A percentile compares a stretch with the other conserved stretches of the same genome.
phyloP scores from a whole-genome alignment of 2,797 vertebrate genomes.

The Harpagifer antarcticus region DNA sequence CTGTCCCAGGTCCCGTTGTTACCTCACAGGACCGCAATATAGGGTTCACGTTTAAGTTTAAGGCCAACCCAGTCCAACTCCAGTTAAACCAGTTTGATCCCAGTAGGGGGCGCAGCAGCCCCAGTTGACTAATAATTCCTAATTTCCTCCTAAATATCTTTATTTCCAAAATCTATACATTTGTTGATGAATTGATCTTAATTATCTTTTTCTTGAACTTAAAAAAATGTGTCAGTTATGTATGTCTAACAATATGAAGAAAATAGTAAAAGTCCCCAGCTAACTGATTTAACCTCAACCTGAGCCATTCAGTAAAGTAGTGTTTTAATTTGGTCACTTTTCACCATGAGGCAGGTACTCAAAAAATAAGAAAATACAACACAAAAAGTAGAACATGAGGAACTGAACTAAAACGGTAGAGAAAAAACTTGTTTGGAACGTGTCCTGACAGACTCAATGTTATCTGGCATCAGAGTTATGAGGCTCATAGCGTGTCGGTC shows the following conservation, averaged over 20 bases:
- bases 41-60: slow-evolving; percentile 41
- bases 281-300: slow-evolving; percentile 23
- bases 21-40: slow-evolving; percentile 17
- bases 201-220: slow-evolving; percentile 11
- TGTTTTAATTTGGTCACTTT: slow-evolving; percentile 51
- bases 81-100: slow-evolving; percentile 78
- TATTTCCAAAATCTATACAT: slow-evolving; percentile 25
- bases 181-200: slow-evolving; percentile 3
- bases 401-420: slow-evolving; percentile 1
- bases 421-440: slow-evolving; percentile 14
- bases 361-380: slow-evolving; percentile 11
- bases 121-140: slow-evolving; percentile 43
- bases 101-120: slow-evolving; percentile 80
- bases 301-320: slow-evolving; percentile 43
- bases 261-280: slow-evolving; percentile 9
- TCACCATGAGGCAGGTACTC: slow-evolving; percentile 27
- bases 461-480: slow-evolving; percentile 35
- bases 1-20: slow-evolving; percentile 30
- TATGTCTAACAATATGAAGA: background rate
- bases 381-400: slow-evolving; percentile 16
- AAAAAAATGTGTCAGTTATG: background rate
- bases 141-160: slow-evolving; percentile 23
- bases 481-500: slow-evolving; percentile 30
- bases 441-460: slow-evolving; percentile 39
- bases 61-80: slow-evolving; percentile 65